These are phyloP conservation scores for Thripadectes ignobilis DNA, from an alignment of 2,797 vertebrate genomes.

Conservation along the genomic window DNA sequence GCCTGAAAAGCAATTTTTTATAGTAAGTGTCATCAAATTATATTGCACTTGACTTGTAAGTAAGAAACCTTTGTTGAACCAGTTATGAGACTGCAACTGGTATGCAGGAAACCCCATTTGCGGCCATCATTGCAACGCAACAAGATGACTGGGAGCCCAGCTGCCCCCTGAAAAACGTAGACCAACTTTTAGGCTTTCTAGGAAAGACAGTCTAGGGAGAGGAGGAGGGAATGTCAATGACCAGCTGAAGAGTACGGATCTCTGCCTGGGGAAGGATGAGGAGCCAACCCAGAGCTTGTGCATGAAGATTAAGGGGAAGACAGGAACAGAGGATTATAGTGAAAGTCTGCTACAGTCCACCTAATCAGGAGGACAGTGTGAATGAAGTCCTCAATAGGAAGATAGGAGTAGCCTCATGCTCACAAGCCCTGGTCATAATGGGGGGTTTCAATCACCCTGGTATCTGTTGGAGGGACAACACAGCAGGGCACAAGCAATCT, in stretches of 20 bases:
- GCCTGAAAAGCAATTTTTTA: neutral
- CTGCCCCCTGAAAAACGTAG: neutral
- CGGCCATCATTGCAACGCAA: neutral
- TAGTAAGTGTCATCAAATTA: neutral
- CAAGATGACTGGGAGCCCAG: neutral
- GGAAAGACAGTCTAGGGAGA: neutral
- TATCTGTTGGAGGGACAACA: neutral
- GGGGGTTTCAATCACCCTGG: neutral
- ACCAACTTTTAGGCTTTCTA: neutral
- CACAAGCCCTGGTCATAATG: too few relatives aligned
- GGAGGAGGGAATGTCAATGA: neutral
- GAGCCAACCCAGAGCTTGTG: neutral
- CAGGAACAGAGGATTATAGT: neutral
- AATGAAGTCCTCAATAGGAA: neutral
- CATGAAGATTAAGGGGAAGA: neutral
- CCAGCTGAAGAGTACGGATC: neutral
- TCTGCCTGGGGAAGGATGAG: neutral
- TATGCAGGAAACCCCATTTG: neutral
- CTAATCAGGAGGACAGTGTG: neutral
- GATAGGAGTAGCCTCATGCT: neutral
- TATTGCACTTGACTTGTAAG: neutral
- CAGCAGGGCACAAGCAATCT: neutral
- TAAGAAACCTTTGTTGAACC: neutral
- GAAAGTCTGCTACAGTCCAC: neutral
- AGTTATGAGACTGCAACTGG: neutral